Conservation (phyloP, 2,113 vertebrate genomes). For the Proteles cristata region DNA sequence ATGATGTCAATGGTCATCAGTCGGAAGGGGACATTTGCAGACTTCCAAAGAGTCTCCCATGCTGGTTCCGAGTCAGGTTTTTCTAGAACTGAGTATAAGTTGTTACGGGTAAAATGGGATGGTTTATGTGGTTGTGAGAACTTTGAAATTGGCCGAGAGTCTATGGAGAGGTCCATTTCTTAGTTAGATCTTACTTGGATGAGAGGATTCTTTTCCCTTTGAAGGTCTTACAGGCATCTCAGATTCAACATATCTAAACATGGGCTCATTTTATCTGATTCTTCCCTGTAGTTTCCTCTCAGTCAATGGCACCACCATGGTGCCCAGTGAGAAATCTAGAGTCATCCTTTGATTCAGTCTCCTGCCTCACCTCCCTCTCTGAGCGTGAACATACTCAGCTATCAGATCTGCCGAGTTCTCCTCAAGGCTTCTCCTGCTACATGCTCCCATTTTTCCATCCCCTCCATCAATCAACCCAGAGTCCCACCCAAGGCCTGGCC, state of each 20-base stretch:
- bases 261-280: not conserved
- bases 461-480: accelerated
- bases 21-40: no score
- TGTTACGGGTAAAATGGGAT: not conserved
- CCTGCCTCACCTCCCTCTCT: not conserved
- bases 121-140: not conserved
- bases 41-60: not conserved
- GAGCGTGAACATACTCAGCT: accelerated
- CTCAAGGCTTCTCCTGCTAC: not conserved
- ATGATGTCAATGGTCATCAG: not conserved
- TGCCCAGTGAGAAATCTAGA: not conserved
- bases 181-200: not conserved
- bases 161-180: not conserved
- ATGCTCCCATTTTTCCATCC: accelerated
- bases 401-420: not conserved
- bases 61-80: not conserved
- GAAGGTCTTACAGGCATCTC: not conserved
- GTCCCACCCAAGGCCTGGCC: not conserved
- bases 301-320: accelerated
- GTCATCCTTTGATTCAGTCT: not conserved
- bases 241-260: no score
- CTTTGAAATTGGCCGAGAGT: not conserved
- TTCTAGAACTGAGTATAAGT: not conserved
- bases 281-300: not conserved
- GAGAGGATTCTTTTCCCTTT: not conserved